Percentiles rank a stretch among this genome's conserved stretches.
These are phyloP conservation scores for Lochmaea crataegi DNA, from an alignment of 2,888 invertebrate genomes.

Conservation along the genomic window DNA sequence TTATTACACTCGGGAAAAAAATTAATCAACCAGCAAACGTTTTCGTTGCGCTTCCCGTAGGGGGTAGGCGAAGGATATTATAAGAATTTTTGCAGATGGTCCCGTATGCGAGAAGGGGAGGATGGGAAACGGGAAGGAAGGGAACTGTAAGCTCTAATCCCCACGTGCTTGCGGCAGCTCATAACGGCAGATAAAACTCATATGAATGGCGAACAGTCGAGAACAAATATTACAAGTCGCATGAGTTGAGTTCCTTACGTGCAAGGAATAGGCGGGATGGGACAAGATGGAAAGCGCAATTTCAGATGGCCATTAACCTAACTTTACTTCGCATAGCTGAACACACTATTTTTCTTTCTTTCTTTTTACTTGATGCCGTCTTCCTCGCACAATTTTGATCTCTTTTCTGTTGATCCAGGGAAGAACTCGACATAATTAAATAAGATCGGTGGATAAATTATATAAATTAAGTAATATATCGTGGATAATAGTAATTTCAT, in stretches of 20 bases:
- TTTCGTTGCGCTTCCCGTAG: conserved; percentile 27
- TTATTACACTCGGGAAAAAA: conserved; percentile 30
- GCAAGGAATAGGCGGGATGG: conserved; percentile 65
- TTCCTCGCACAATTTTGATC: conserved; percentile 25
- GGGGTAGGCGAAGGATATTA: conserved; percentile 34
- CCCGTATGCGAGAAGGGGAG: conserved; percentile 44
- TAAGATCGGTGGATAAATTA: too few relatives aligned
- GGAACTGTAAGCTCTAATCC: conserved; percentile 52
- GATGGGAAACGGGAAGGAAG: conserved; percentile 22
- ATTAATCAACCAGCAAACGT: conserved; percentile 28
- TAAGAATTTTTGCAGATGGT: conserved; percentile 48
- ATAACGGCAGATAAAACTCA: conserved; percentile 63
- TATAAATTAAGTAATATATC: too few relatives aligned
- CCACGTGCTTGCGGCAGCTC: conserved; percentile 62
- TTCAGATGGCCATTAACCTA: conserved; percentile 79
- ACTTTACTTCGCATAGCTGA: conserved; percentile 71
- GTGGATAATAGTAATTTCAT: too few relatives aligned
- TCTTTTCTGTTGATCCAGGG: conserved; percentile 9
- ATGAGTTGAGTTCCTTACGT: conserved; percentile 66
- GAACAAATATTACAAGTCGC: conserved; percentile 66
- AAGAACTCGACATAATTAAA: conserved; percentile 8
- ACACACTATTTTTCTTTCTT: conserved; percentile 60
- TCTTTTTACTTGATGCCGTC: conserved; percentile 46
- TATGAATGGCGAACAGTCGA: conserved; percentile 64
- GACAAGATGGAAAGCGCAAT: conserved; percentile 77